Evolutionary conservation across 2,113 vertebrate species (phyloP).

Genomic region (Numenius arquata): DNA sequence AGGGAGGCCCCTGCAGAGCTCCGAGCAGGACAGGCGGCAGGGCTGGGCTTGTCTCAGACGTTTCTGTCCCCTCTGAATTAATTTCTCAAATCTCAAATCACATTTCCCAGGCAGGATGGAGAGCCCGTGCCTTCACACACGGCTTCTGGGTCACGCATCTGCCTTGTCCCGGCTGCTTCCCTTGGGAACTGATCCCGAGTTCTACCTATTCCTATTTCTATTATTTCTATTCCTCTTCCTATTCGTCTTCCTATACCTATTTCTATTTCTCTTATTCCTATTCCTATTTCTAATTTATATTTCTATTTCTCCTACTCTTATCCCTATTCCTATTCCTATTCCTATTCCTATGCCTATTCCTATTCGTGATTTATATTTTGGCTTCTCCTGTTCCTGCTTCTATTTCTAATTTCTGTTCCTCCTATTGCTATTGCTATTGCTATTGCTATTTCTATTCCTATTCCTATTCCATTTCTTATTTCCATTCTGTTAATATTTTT

Average conservation of each 20-base stretch:
- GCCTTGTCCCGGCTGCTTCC: background rate
- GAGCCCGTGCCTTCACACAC: accelerated
- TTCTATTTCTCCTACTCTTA: background rate
- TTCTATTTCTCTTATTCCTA: background rate
- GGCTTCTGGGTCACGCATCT: background rate
- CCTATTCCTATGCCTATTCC: too few species aligned
- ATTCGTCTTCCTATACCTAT: too few species aligned
- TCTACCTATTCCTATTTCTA: background rate
- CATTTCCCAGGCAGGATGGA: background rate
- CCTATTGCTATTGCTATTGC: background rate
- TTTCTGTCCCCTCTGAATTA: background rate
- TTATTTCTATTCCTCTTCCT: background rate
- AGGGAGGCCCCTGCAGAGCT: background rate
- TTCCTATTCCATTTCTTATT: background rate
- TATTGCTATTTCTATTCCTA: background rate
- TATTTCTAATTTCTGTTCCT: background rate
- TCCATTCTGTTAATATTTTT: accelerated
- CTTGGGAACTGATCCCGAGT: accelerated
- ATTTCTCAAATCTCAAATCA: background rate
- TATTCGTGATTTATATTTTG: too few species aligned
- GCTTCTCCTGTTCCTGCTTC: background rate
- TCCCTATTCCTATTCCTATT: background rate
- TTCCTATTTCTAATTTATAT: too few species aligned
- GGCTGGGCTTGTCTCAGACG: background rate
- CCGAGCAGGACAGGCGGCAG: background rate